A percentile compares a stretch with the other conserved stretches of the same genome.
These are phyloP conservation scores for Schrankia costaestrigalis DNA, from an alignment of 2,888 invertebrate genomes.

Conservation along the genomic window DNA sequence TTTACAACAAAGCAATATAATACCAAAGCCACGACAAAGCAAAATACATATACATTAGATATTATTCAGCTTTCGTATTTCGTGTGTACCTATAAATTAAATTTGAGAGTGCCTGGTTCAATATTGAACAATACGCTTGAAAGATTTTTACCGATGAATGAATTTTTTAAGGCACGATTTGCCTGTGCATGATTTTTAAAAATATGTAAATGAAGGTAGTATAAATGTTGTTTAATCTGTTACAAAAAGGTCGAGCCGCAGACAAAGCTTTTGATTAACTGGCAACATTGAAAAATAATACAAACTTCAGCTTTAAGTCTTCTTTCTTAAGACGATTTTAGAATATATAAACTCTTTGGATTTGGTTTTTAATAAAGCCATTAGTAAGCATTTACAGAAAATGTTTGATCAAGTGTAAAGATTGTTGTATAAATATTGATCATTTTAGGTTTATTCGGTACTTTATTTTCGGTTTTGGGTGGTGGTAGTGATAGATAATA, in stretches of 20 bases:
- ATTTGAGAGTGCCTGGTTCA: conserved; percentile 6
- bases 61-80: too few species aligned
- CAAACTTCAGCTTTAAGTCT: too few species aligned
- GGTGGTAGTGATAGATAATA: too few species aligned
- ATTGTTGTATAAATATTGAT: too few species aligned
- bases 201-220: conserved; percentile 1
- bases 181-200: background rate
- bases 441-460: too few species aligned
- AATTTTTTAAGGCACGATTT: background rate
- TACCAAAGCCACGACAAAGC: background rate
- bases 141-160: conserved; percentile 2
- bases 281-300: too few species aligned
- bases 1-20: conserved; percentile 1
- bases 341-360: too few species aligned
- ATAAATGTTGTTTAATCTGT: background rate
- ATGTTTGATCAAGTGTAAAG: too few species aligned
- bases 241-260: background rate
- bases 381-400: too few species aligned
- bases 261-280: background rate
- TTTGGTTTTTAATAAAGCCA: too few species aligned
- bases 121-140: conserved; percentile 1
- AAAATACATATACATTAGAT: background rate
- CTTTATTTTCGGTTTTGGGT: too few species aligned
- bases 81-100: conserved; percentile 1
- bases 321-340: too few species aligned